A percentile compares a stretch with the other conserved stretches of the same genome.
These are phyloP conservation scores for Gallinago solitaria DNA, from an alignment of 2,797 vertebrate species.

Conservation along the genomic window DNA sequence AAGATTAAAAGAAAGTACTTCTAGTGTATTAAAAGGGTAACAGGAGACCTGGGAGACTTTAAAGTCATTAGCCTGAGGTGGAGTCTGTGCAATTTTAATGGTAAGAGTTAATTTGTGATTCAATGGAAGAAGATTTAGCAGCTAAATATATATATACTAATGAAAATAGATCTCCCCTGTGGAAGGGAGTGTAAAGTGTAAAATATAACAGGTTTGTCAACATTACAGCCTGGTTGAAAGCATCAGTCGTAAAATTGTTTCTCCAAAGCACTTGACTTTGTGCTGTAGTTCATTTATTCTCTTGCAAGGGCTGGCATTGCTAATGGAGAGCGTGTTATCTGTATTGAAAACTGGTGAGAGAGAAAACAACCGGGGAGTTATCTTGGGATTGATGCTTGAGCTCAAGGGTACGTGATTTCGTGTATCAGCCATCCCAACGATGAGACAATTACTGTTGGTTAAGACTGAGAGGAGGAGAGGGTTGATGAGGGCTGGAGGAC, in stretches of 20 bases:
- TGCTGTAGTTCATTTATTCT: neutral
- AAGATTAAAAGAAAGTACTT: conserved; percentile 32
- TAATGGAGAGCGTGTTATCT: neutral
- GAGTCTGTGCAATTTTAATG: conserved; percentile 12
- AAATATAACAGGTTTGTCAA: neutral
- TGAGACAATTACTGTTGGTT: neutral
- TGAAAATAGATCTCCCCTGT: neutral
- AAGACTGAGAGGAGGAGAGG: neutral
- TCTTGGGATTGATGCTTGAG: neutral
- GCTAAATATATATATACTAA: neutral
- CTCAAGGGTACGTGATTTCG: neutral
- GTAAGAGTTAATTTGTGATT: conserved; percentile 19
- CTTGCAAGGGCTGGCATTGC: neutral
- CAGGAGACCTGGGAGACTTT: neutral
- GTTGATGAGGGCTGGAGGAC: neutral
- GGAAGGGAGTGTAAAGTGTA: neutral
- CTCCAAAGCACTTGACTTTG: neutral
- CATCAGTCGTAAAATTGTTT: neutral
- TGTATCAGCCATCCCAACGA: fast-evolving
- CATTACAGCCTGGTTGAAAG: neutral
- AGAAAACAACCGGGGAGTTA: neutral
- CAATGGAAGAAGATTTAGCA: neutral
- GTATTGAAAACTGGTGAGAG: neutral
- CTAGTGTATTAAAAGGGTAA: conserved; percentile 27
- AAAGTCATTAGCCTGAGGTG: conserved; percentile 37